phyloP scores from a whole-genome alignment of 2,113 vertebrate species.

The Plectropomus leopardus region DNA sequence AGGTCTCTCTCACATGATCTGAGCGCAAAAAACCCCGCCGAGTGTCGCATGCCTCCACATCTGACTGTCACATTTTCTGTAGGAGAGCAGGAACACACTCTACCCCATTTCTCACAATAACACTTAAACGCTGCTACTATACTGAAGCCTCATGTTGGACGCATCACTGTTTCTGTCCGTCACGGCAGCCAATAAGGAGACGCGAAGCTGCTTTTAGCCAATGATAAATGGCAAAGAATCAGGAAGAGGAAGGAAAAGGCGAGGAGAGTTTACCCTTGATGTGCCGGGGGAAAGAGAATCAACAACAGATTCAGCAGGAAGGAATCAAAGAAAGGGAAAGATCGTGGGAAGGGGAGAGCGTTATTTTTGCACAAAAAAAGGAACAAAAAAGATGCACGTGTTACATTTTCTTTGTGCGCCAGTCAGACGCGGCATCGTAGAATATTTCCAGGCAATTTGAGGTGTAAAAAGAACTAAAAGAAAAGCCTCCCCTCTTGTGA shows the following conservation, averaged over 20 bases:
- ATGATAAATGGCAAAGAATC: slow-evolving; percentile 48
- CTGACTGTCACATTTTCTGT: slow-evolving; percentile 52
- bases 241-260: slow-evolving; percentile 77
- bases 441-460: slow-evolving; percentile 18
- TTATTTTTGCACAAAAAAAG: neutral
- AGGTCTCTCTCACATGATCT: slow-evolving; percentile 39
- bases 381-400: neutral
- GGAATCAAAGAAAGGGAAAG: slow-evolving; percentile 5
- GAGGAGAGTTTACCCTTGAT: slow-evolving; percentile 75
- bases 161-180: slow-evolving; percentile 58
- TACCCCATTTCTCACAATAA: slow-evolving; percentile 58
- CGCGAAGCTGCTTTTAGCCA: slow-evolving; percentile 51
- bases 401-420: slow-evolving; percentile 10
- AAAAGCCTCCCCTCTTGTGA: slow-evolving; percentile 1
- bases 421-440: neutral
- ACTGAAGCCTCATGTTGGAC: slow-evolving; percentile 43
- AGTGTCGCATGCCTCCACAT: slow-evolving; percentile 10
- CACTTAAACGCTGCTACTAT: slow-evolving; percentile 50
- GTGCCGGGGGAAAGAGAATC: slow-evolving; percentile 52
- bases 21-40: neutral
- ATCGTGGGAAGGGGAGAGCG: slow-evolving; percentile 3
- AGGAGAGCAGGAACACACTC: slow-evolving; percentile 17
- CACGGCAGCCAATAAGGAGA: slow-evolving; percentile 59
- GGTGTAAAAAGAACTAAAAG: neutral
- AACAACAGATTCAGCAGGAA: slow-evolving; percentile 27